Base-by-base conservation (phyloP, 2,888 invertebrate species). In the Cheilosia urbana region DNA sequence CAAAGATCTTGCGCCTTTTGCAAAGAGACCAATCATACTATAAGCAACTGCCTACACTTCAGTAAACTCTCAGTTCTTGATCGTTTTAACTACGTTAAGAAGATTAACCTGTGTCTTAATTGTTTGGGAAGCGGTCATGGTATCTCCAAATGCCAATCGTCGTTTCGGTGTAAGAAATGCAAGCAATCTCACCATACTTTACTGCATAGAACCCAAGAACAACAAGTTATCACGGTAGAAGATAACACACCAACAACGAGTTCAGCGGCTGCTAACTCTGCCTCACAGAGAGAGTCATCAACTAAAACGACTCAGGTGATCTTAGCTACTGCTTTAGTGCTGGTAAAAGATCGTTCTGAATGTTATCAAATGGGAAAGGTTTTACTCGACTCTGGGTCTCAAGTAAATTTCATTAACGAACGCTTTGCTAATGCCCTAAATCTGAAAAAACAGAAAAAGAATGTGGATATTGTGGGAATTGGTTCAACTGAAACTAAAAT, bases 331-430 rank as follows among this genome's bases (percentile, higher is more conserved):
- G 72, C 57, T 4, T 15, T 79, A 1, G 58, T 79, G 42, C n/a
- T 58, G 11, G 17, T 65, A n/a, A n/a, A 49, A 15, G 55, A 72
- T 34, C 0, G 51, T 2, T 65, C 7, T n/a, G 73, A 51, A n/a
- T 9, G 42, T 21, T 79, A 42, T 45, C 65, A 72, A 42, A 7
- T 73, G 2, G 57, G 51, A 9, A 37, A 57, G 2, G 63, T 51
- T 3, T 34, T 79, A 27, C 21, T 73, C 6, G 73, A 79, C 37
- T 66, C 65, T 2, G 57, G 73, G 1, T 79, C 76, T 0, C 57
- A 81, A 17, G 62, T 75, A 2, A 81, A 81, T 19, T 60, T 75
- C 4, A 66, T 75, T 1, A 75, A 45, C 7, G 58, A 79, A 21
- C 27, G 49, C 5, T 73, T 80, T 24, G 68, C 68, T 21, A 17